These are phyloP conservation scores for Oligia latruncula DNA, from an alignment of 2,888 invertebrate genomes.

Conservation along the genomic window DNA sequence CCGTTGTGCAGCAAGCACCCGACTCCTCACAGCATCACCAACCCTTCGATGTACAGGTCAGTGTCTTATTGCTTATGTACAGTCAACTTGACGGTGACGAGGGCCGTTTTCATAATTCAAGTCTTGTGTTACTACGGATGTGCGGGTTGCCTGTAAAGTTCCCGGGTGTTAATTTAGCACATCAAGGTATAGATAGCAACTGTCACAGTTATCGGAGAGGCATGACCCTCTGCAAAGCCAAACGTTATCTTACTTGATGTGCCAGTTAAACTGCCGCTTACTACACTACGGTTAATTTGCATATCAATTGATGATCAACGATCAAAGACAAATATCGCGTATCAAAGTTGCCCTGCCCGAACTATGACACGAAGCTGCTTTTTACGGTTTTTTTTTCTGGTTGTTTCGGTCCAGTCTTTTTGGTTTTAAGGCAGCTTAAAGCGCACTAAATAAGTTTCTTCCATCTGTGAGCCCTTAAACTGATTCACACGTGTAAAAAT, in stretches of 20 bases:
- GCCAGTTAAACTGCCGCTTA: background rate
- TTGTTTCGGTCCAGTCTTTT: background rate
- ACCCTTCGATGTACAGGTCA: conserved; percentile 95
- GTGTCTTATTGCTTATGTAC: conserved; percentile 68
- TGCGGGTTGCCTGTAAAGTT: background rate
- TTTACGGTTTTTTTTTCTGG: background rate
- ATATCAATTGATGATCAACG: background rate
- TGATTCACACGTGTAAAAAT: background rate
- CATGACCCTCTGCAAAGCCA: background rate
- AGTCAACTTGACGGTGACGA: too few species aligned
- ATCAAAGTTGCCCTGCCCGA: background rate
- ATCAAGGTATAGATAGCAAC: background rate
- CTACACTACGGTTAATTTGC: background rate
- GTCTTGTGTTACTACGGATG: background rate
- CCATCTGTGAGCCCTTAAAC: background rate
- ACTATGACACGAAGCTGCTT: background rate
- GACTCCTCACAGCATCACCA: conserved; percentile 91
- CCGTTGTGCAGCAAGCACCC: conserved; percentile 87
- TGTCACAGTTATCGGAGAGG: background rate
- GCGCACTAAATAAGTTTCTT: background rate
- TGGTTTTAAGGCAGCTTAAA: background rate
- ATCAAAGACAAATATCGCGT: background rate
- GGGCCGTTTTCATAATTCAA: background rate
- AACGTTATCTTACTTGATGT: background rate
- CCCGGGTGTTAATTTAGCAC: background rate